Evolutionary conservation across 2,888 invertebrate species (phyloP).

Genomic region (Eilema sororculum): DNA sequence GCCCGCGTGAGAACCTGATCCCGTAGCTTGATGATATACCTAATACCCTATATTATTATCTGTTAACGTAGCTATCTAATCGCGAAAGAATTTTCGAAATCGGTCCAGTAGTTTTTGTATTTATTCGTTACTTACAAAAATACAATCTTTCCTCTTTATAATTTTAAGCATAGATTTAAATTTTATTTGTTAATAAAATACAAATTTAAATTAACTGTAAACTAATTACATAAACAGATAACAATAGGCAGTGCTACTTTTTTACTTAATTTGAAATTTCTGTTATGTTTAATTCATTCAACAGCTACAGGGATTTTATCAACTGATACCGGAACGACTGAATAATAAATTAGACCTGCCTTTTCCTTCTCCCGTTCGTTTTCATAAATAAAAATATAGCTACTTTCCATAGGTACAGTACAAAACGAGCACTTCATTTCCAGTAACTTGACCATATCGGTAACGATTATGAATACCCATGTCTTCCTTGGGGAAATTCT

Average conservation of each 20-base stretch:
- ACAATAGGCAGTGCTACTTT: background rate
- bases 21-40: too few species aligned
- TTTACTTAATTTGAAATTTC: background rate
- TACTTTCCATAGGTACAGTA: background rate
- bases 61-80: too few species aligned
- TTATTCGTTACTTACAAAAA: too few species aligned
- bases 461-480: slow-evolving; percentile 20
- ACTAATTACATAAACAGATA: background rate
- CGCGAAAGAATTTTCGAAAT: too few species aligned
- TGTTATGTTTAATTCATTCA: background rate
- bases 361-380: slow-evolving; percentile 23
- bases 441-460: slow-evolving; percentile 23
- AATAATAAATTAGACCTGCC: background rate
- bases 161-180: too few species aligned
- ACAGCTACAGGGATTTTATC: background rate
- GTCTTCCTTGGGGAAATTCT: slow-evolving; percentile 48
- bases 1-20: too few species aligned
- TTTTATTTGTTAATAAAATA: too few species aligned
- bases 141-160: background rate
- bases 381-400: slow-evolving; percentile 28
- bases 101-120: too few species aligned
- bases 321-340: background rate
- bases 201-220: background rate
- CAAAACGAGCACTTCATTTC: slow-evolving; percentile 21
- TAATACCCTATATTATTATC: too few species aligned